A percentile compares a stretch with the other conserved stretches of the same genome.
Conservation (phyloP, 2,113 vertebrate genomes). For the Gymnobelideus leadbeateri region DNA sequence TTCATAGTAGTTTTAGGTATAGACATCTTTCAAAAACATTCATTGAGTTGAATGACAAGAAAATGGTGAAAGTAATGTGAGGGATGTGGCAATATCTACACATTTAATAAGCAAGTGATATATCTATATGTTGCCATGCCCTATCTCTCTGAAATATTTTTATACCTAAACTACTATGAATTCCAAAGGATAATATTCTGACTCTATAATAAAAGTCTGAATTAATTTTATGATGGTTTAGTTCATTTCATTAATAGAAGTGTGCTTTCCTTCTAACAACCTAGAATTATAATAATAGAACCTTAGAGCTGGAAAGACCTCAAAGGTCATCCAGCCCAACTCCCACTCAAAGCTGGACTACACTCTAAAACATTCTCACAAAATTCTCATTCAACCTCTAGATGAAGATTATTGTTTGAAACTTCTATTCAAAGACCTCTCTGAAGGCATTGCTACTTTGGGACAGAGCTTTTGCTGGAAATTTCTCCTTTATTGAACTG, state of each 20-base stretch:
- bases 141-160: background rate
- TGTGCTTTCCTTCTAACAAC: background rate
- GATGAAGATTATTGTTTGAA: background rate
- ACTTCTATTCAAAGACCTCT: background rate
- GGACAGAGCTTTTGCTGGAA: background rate
- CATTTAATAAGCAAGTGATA: background rate
- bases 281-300: background rate
- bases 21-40: background rate
- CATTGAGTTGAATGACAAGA: background rate
- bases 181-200: background rate
- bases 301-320: background rate
- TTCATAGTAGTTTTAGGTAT: background rate
- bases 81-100: background rate
- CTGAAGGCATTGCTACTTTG: background rate
- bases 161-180: background rate
- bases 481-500: background rate
- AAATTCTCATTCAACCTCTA: background rate
- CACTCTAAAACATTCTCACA: background rate
- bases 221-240: slow-evolving; percentile 1
- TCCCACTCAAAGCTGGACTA: background rate
- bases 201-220: background rate
- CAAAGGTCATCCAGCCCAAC: background rate
- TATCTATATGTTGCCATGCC: background rate
- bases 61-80: background rate
- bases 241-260: slow-evolving; percentile 1